Evolutionary conservation across 2,888 invertebrate species (phyloP).

Genomic region (Euplexia lucipara): DNA sequence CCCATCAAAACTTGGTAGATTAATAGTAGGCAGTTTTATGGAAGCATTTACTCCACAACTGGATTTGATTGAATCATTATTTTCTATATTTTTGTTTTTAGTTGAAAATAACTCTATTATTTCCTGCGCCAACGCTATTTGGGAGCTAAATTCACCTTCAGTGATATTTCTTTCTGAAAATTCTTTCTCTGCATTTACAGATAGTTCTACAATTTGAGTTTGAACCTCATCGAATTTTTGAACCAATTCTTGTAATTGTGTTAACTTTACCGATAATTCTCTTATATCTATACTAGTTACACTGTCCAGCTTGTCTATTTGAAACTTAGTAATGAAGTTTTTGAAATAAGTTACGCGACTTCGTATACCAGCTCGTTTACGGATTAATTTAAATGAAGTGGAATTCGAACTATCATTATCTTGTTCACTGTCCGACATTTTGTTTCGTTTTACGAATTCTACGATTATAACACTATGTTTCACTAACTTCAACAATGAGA

Average conservation of each 20-base stretch:
- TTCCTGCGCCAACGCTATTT: neutral
- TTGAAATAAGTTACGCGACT: neutral
- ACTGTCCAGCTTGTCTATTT: neutral
- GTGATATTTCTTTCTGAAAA: neutral
- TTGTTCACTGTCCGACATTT: constrained; percentile 2
- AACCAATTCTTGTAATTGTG: neutral
- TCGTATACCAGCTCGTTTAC: too few species aligned
- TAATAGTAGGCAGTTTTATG: too few species aligned
- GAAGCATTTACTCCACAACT: too few species aligned
- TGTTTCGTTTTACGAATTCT: neutral
- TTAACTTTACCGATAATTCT: neutral
- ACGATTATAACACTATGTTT: constrained; percentile 1
- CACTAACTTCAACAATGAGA: neutral
- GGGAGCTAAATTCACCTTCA: neutral
- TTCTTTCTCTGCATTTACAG: too few species aligned
- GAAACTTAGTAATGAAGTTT: neutral
- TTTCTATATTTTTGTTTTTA: too few species aligned
- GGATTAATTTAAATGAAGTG: neutral
- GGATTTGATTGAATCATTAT: neutral
- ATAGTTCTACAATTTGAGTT: too few species aligned
- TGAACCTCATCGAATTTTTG: too few species aligned
- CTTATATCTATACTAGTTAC: neutral
- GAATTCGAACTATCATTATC: neutral
- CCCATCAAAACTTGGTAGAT: too few species aligned
- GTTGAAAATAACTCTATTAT: too few species aligned